Conservation (phyloP, 1,140 invertebrate species). For the Colletes gigas region DNA sequence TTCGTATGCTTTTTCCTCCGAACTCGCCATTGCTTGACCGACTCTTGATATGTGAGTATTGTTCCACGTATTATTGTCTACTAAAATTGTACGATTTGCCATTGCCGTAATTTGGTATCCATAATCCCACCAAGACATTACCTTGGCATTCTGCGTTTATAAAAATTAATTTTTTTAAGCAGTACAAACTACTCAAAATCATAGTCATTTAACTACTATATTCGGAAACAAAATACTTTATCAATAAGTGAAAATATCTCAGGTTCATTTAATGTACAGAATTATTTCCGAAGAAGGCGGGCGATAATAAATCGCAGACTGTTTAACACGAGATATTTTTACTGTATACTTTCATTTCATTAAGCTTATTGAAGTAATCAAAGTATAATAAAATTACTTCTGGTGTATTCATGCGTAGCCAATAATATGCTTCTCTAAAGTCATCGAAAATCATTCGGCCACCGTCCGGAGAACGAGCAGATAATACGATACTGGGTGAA, state of each 20-base stretch:
- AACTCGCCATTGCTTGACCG: slow-evolving; percentile 98
- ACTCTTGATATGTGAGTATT: slow-evolving; percentile 99
- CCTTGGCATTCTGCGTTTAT: slow-evolving; percentile 89
- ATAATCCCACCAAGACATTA: slow-evolving; percentile 99
- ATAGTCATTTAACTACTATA: too few species aligned
- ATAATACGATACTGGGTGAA: slow-evolving; percentile 97
- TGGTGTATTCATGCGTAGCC: slow-evolving; percentile 98
- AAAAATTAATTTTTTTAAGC: slow-evolving; percentile 40
- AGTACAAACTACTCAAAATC: neutral
- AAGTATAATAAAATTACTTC: slow-evolving; percentile 81
- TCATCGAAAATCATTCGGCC: slow-evolving; percentile 98
- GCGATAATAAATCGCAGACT: too few species aligned
- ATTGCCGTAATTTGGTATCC: slow-evolving; percentile 99
- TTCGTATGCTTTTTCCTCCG: slow-evolving; percentile 97
- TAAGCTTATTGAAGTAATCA: neutral
- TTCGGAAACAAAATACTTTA: too few species aligned
- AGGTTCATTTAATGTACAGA: too few species aligned
- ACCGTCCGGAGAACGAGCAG: slow-evolving; percentile 96
- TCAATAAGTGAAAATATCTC: too few species aligned
- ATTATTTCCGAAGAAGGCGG: too few species aligned
- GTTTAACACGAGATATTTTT: too few species aligned
- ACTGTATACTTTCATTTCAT: slow-evolving; percentile 12
- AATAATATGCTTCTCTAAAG: slow-evolving; percentile 98
- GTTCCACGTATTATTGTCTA: slow-evolving; percentile 99
- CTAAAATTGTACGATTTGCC: slow-evolving; percentile 98